Conservation (phyloP, 1,140 invertebrate genomes). For the Trachymyrmex septentrionalis region DNA sequence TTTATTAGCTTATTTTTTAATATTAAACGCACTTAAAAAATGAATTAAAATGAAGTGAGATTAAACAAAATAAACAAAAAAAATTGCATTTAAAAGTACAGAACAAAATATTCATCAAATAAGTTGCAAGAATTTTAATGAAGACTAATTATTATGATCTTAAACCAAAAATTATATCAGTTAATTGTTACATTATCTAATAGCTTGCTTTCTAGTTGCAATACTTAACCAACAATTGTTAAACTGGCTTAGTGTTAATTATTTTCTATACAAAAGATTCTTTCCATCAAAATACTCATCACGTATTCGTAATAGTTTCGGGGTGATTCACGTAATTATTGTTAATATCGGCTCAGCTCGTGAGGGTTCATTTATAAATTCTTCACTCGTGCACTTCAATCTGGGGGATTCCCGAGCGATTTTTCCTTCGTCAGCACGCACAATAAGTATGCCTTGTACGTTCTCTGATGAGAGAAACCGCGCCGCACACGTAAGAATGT, state of each 20-base stretch:
- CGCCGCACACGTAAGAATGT: not conserved
- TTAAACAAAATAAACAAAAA: too few relatives aligned
- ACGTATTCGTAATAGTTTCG: not conserved
- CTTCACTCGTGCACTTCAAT: not conserved
- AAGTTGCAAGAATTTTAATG: too few relatives aligned
- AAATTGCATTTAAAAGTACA: too few relatives aligned
- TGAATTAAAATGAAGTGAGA: too few relatives aligned
- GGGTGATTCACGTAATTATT: not conserved
- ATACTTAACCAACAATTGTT: not conserved
- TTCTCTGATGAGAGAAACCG: slow-evolving; percentile 65
- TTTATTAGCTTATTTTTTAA: too few relatives aligned
- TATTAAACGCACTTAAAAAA: too few relatives aligned
- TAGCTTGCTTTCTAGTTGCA: not conserved
- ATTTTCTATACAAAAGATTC: not conserved
- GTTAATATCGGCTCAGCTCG: not conserved
- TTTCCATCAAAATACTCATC: not conserved
- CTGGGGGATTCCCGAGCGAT: slow-evolving; percentile 45
- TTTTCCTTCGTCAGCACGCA: slow-evolving; percentile 13
- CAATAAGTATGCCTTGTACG: slow-evolving; percentile 67
- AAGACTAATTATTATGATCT: not conserved
- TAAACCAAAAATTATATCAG: not conserved
- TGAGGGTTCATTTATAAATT: too few relatives aligned
- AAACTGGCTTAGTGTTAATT: not conserved
- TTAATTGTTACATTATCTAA: not conserved
- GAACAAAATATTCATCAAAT: too few relatives aligned